Base-by-base conservation (phyloP, 2,888 invertebrate genomes). In the Quadroppia sp. region DNA sequence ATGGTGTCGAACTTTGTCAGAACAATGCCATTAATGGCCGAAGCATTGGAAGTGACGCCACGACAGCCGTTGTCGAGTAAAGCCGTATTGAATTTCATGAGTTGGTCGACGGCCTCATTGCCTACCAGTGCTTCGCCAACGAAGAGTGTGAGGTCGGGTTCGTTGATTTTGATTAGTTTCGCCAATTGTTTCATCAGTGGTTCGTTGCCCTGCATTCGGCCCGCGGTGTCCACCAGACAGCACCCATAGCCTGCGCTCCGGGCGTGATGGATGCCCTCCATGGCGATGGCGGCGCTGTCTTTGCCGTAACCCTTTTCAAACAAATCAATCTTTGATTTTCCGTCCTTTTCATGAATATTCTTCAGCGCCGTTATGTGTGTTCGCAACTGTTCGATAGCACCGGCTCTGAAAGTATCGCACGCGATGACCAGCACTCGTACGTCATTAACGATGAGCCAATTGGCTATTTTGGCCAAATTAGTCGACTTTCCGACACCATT, bases 171-270 rank as follows among this genome's bases (percentile, higher is more conserved):
- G 80, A 99, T 98, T 77, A 99, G 86, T 86, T 99, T 99, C 6
- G 98, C 91, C 71, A 99, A 85, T 0, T 99, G 95, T 77, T 96
- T 87, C 99, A 99, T 99, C 53, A 99, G 85, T 0, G 99, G 99
- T 82, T 98, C 98, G 83, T 99, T 99, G 85, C 99, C 98, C 84
- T 99, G 99, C 99, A 99, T 99, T 76, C 99, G 87, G n/a, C 99
- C 99, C 48, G 99, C 99, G 0, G 99, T 99, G 83, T 99, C 99
- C 23, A 99, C 88, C n/a, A 99, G 85, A 64, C 74, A 75, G 42
- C 74, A 74, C 48, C 71, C 53, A 23, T 59, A 76, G 13, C 73
- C 73, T 0, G 87, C 85, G 80, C 95, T 94, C 71, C 87, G 86
- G 0, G 97, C 85, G 83, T 86, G 90, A 74, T 89, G 89, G 77